Conservation (phyloP, 2,113 vertebrate species). For the Caloenas nicobarica region DNA sequence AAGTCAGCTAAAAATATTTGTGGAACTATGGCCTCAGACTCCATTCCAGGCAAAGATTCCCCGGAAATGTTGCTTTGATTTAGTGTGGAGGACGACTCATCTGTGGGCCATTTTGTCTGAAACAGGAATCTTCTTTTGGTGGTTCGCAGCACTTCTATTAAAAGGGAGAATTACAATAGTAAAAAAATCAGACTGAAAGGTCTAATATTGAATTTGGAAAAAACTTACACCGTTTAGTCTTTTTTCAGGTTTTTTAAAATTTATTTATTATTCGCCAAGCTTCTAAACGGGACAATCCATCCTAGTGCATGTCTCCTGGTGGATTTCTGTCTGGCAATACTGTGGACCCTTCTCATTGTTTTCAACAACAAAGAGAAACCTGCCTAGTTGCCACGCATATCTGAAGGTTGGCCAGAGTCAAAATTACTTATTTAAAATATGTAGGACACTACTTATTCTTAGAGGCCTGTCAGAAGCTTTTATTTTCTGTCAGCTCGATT, state of each 20-base stretch:
- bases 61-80: neutral
- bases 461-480: neutral
- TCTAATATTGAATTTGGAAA: neutral
- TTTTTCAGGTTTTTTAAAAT: neutral
- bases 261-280: neutral
- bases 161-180: neutral
- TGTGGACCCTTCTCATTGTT: conserved; percentile 25
- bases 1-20: neutral
- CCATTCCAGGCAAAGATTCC: neutral
- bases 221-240: neutral
- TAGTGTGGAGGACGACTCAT: neutral
- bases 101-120: neutral
- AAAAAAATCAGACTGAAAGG: neutral
- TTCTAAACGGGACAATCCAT: neutral
- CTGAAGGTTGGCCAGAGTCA: conserved; percentile 19
- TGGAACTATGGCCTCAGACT: neutral
- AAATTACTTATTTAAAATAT: conserved; percentile 4
- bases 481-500: neutral
- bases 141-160: neutral
- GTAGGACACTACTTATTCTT: neutral
- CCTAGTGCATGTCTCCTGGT: neutral
- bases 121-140: neutral
- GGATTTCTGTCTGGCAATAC: conserved; percentile 4
- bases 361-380: conserved; percentile 65
- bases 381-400: neutral